These are phyloP conservation scores for Cheilosia vulpina DNA, from an alignment of 2,888 invertebrate genomes.

Conservation along the genomic window DNA sequence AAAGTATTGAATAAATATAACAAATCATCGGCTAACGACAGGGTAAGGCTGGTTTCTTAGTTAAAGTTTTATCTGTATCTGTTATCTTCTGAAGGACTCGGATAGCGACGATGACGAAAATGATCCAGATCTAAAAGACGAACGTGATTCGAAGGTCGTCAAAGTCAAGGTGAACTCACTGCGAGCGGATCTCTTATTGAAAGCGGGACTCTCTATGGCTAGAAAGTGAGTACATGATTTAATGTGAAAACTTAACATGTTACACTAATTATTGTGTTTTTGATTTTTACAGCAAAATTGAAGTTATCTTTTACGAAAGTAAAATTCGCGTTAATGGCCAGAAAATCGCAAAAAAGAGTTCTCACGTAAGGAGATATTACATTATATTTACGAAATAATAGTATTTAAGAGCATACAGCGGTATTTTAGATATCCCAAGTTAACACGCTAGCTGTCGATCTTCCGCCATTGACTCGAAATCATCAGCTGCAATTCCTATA, in stretches of 20 bases:
- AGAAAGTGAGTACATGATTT: slow-evolving; percentile 86
- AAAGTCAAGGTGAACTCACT: slow-evolving; percentile 87
- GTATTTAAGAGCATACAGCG: too few species aligned
- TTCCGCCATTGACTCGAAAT: neutral
- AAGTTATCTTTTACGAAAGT: slow-evolving; percentile 91
- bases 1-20: slow-evolving; percentile 49
- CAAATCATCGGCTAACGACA: slow-evolving; percentile 52
- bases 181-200: slow-evolving; percentile 89
- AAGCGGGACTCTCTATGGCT: slow-evolving; percentile 88
- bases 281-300: slow-evolving; percentile 87
- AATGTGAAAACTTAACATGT: neutral
- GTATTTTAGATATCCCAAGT: too few species aligned
- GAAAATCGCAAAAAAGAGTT: slow-evolving; percentile 90
- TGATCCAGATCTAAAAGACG: slow-evolving; percentile 84
- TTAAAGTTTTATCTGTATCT: too few species aligned
- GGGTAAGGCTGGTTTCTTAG: slow-evolving; percentile 3
- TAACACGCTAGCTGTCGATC: too few species aligned
- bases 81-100: slow-evolving; percentile 79
- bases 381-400: neutral
- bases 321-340: slow-evolving; percentile 91
- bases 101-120: slow-evolving; percentile 85
- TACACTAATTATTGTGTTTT: neutral
- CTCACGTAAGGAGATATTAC: slow-evolving; percentile 84
- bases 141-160: slow-evolving; percentile 87
- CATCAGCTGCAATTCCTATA: too few species aligned